Evolutionary conservation across 2,888 invertebrate species (phyloP), one percentile per base, ranked within the genome.

Genomic region (Cheilosia urbana): DNA sequence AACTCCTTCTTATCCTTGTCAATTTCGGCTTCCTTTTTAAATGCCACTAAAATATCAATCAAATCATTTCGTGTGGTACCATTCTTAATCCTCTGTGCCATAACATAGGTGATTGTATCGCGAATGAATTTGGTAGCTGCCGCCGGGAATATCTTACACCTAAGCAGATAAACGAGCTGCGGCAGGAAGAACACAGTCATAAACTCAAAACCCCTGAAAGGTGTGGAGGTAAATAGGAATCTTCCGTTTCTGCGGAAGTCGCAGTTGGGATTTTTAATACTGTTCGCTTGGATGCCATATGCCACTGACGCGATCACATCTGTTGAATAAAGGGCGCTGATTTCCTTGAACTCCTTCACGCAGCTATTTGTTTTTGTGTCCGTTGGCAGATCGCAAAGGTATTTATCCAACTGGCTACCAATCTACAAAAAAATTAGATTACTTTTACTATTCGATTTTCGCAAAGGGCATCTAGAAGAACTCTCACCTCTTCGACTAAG

Each of bases 41-140:
- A 78, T 1, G 91, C 90, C 42, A 94, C 89, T 13, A 94, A 88
- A 4, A 93, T 87, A 87, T 94, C 94, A 55, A 94, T 92, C 1
- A 94, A 90, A 88, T 94, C 94, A 65, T 93, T 92, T 9, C 93
- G 90, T 6, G 89, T 89, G 0, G 87, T 63, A 3, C 92, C 92
- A 2, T 90, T 90, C 15, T 90, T 88, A 66, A 92, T 91, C 3
- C 94, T 90, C 11, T 92, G 90, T 0, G 88, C 65, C 53, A 94
- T 92, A 0, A 93, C 92, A 2, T 92, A 89, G 77, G 89, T 90
- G 2, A 94, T 92, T 0, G 90, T 89, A 0, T 79, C 80, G 0
- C 92, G 89, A 6, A 94, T 66, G 76, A 93, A 94, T 9, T 88
- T 82, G 0, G 90, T 80, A 19, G 89, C 89, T 11, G 91, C 89